These are phyloP conservation scores for Nibea albiflora DNA, from an alignment of 2,113 vertebrate species.

Conservation along the genomic window DNA sequence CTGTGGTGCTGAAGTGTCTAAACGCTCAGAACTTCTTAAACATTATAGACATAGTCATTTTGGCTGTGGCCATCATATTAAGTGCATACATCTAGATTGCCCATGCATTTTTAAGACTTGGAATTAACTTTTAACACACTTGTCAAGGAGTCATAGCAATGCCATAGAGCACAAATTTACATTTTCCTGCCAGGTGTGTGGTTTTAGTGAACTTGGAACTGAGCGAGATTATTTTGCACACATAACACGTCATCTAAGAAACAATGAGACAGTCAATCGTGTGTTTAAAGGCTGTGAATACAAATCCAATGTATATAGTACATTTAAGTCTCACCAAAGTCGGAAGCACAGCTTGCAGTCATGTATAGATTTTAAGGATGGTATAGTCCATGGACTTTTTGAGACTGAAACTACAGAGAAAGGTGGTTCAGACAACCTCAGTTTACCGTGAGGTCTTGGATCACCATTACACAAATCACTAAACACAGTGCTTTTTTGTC, in stretches of 20 bases:
- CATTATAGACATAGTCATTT: neutral
- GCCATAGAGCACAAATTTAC: neutral
- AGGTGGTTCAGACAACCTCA: neutral
- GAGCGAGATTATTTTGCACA: neutral
- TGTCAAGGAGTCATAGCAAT: neutral
- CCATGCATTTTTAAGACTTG: neutral
- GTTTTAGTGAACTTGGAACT: conserved; percentile 10
- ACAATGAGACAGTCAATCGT: neutral
- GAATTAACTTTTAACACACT: neutral
- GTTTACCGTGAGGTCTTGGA: no score
- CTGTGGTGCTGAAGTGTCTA: neutral
- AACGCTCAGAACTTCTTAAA: neutral
- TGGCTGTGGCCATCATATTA: neutral
- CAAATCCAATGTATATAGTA: conserved; percentile 11
- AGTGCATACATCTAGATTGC: neutral
- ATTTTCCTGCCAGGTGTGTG: conserved; percentile 2
- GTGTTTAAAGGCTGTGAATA: conserved; percentile 18
- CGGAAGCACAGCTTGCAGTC: conserved; percentile 13
- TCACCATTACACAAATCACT: neutral
- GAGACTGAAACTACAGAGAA: neutral
- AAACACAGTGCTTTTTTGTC: neutral
- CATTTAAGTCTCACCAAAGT: conserved; percentile 7
- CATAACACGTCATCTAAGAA: neutral
- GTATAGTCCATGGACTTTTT: neutral
- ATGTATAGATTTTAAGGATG: neutral